phyloP scores from a whole-genome alignment of 2,113 vertebrate species.

The mouse (Mus musculus) region DNA sequence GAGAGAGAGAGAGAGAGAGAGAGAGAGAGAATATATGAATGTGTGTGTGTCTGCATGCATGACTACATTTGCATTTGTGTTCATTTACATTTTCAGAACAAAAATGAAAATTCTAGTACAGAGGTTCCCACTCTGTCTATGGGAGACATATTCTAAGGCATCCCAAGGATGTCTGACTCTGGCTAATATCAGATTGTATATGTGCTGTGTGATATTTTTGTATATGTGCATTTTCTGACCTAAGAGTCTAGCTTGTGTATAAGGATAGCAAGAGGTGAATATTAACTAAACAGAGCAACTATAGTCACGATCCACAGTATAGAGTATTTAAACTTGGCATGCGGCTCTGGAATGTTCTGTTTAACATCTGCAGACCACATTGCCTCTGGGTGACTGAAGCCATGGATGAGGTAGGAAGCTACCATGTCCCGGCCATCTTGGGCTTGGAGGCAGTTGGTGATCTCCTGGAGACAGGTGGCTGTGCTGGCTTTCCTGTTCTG shows the following conservation, averaged over 20 bases:
- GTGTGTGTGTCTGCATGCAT: not conserved
- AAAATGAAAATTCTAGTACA: not conserved
- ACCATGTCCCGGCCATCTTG: not conserved
- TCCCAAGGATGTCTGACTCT: not conserved
- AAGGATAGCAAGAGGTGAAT: not conserved
- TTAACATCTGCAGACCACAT: not conserved
- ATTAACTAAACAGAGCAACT: not conserved
- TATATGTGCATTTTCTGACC: not conserved
- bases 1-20: no score
- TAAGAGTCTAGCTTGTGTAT: not conserved
- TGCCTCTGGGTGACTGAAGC: not conserved
- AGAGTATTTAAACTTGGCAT: not conserved
- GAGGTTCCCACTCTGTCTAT: not conserved
- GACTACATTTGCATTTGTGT: not conserved
- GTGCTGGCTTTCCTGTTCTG: accelerated
- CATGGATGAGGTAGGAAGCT: not conserved
- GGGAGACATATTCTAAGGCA: not conserved
- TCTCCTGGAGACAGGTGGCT: no score
- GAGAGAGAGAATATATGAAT: no score
- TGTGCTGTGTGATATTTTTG: no score
- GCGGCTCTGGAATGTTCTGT: not conserved
- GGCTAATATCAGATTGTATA: no score
- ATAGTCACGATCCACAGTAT: not conserved
- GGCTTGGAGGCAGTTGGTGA: not conserved
- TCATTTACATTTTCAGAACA: not conserved